Conservation (phyloP, 37 sponge, comb jelly and placozoan species). For the Corticium candelabrum region DNA sequence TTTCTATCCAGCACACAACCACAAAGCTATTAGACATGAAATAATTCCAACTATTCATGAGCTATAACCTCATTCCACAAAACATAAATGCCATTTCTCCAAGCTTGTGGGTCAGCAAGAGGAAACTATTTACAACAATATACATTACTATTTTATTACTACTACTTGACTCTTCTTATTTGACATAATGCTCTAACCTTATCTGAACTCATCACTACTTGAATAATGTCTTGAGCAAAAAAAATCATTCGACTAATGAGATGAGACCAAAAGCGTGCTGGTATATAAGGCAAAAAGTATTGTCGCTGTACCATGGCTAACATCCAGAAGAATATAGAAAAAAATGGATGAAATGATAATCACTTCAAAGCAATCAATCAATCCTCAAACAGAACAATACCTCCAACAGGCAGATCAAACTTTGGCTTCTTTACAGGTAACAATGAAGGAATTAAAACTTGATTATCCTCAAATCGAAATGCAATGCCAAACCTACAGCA, state of each 20-base stretch:
- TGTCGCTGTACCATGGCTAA: not conserved
- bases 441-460: not conserved
- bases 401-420: no score
- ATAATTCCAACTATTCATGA: no score
- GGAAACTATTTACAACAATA: not conserved
- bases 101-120: not conserved
- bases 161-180: not conserved
- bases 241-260: not conserved
- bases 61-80: not conserved
- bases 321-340: no score
- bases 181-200: no score
- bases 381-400: no score
- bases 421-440: not conserved
- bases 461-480: not conserved
- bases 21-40: no score
- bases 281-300: not conserved
- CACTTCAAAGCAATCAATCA: no score
- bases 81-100: not conserved
- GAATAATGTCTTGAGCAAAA: not conserved
- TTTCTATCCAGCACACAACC: no score
- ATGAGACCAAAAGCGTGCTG: not conserved
- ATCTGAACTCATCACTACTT: not conserved
- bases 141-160: not conserved
- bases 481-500: not conserved
- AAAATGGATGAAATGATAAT: no score